Conservation (phyloP, 2,797 vertebrate genomes). For the Thripadectes ignobilis region DNA sequence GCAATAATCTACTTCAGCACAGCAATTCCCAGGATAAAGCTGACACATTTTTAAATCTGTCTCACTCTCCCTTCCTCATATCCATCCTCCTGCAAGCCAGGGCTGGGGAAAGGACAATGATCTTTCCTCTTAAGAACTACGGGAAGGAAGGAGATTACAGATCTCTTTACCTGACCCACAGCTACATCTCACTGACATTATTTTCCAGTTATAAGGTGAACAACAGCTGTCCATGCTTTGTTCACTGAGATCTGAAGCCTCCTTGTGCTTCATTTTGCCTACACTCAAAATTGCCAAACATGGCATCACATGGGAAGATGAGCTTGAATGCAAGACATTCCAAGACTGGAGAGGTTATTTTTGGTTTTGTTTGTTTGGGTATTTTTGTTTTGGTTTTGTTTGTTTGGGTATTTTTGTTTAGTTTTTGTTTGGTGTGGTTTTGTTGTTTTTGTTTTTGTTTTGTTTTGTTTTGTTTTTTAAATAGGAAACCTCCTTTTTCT, state of each 20-base stretch:
- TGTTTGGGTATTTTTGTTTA: too few species aligned
- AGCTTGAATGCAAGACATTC: background rate
- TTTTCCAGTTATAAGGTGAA: background rate
- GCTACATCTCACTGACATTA: background rate
- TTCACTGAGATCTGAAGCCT: background rate
- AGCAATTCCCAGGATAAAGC: slow-evolving; percentile 24
- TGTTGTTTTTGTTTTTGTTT: background rate
- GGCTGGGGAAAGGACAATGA: background rate
- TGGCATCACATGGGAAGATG: background rate
- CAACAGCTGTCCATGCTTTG: background rate
- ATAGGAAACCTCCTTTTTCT: background rate
- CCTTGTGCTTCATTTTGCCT: background rate
- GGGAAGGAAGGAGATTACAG: background rate
- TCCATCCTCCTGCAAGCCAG: background rate
- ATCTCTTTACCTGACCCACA: background rate
- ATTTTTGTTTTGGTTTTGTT: background rate
- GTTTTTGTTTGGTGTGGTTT: background rate
- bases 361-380: background rate
- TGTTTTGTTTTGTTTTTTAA: background rate
- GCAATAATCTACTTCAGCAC: slow-evolving; percentile 53
- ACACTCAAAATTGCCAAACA: background rate
- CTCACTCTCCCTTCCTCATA: background rate
- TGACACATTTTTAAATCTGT: slow-evolving; percentile 16
- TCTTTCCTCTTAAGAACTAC: background rate
- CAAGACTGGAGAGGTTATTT: background rate